Conservation (phyloP, 2,797 vertebrate species). For the Gymnothorax reevesii region DNA sequence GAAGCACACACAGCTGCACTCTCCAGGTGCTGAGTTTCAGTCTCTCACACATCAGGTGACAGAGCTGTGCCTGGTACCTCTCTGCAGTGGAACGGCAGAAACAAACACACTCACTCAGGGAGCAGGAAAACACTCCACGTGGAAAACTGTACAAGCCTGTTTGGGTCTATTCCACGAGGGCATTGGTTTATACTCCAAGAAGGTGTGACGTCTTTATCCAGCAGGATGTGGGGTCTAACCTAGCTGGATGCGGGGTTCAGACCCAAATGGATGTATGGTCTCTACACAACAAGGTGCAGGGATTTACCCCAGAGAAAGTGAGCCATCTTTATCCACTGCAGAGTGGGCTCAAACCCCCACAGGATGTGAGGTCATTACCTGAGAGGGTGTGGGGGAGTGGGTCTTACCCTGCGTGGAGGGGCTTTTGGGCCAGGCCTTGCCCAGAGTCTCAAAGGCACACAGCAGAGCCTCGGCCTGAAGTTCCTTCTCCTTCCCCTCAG, state of each 20-base stretch:
- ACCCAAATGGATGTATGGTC: too few species aligned
- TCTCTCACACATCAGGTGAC: conserved; percentile 87
- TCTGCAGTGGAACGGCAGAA: conserved; percentile 65
- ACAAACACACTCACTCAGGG: not conserved
- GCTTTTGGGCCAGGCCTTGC: conserved; percentile 89
- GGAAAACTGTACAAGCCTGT: too few species aligned
- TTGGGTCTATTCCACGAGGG: too few species aligned
- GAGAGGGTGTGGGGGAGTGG: not conserved
- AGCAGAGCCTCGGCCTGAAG: conserved; percentile 85
- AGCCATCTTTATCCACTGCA: too few species aligned
- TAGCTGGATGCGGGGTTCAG: too few species aligned
- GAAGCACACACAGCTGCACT: conserved; percentile 89
- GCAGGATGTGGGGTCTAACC: not conserved
- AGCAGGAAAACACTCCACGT: not conserved
- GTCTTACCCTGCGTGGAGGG: conserved; percentile 83
- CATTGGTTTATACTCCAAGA: too few species aligned
- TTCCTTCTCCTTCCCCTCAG: conserved; percentile 80
- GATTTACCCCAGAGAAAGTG: too few species aligned
- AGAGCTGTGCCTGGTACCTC: conserved; percentile 85
- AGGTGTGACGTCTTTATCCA: not conserved
- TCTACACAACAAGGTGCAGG: too few species aligned
- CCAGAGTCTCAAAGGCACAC: conserved; percentile 89
- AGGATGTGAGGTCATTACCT: too few species aligned
- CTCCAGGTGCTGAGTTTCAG: conserved; percentile 94
- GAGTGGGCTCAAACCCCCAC: too few species aligned